Base-by-base conservation (phyloP, 2,888 invertebrate genomes). In the Criorhina ranunculi region DNA sequence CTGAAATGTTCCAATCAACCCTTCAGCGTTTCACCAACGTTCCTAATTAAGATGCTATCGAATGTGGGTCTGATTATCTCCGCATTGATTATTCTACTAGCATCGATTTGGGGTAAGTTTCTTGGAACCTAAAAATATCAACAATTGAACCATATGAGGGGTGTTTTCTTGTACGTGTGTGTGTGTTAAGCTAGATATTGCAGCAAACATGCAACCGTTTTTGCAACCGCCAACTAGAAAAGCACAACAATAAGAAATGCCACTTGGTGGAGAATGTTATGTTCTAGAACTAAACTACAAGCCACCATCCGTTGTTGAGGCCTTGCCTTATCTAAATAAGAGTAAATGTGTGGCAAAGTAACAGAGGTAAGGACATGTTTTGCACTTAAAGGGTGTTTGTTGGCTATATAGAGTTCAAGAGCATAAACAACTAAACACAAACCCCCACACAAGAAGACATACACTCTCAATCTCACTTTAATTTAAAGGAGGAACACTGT, bases 21-120 rank as follows among this genome's bases (percentile, higher is more conserved):
- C 2, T 89, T 89, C 37, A 88, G 83, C 7, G 89, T 88, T 82
- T 88, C 89, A 80, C 87, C 88, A 57, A 86, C 79, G 0, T 69
- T 90, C 64, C 60, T 90, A 15, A 88, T 89, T 55, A 88, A 89
- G 62, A 51, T 91, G 35, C 75, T 90, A 51, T 90, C 91, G 40
- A 91, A 91, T 87, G 80, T 91, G 72, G 90, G 90, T 53, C 87
- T 91, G 60, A 89, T 91, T 31, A 86, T 90, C 42, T 90, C 90
- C 12, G 89, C 88, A n/a, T 78, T 89, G 33, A 67, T 91, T 70
- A 86, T 91, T 51, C 86, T 90, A 62, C 87, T 88, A 64, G 87
- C 87, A 57, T 90, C 90, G 51, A 88, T 91, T 76, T 91, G 89
- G 89, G 88, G 91, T 91, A 89, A 90, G 90, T 89, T 78, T 40